Conservation (phyloP, 2,797 vertebrate genomes). For the Sparidentex hasta region DNA sequence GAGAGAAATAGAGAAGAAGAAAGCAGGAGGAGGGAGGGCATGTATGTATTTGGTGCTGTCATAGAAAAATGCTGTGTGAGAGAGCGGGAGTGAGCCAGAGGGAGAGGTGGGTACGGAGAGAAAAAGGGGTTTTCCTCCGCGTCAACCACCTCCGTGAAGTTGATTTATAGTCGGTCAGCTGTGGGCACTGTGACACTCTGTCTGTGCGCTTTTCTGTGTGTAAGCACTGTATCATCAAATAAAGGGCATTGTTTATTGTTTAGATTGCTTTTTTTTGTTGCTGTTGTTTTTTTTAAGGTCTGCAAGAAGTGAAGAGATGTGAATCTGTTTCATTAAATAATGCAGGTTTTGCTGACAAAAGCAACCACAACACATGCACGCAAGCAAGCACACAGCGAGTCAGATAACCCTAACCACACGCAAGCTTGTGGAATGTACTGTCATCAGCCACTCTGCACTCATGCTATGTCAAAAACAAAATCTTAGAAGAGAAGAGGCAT, state of each 20-base stretch:
- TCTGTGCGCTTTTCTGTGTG: slow-evolving; percentile 12
- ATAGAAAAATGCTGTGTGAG: slow-evolving; percentile 62
- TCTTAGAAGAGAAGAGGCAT: not conserved
- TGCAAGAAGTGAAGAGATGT: slow-evolving; percentile 21
- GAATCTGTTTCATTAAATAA: slow-evolving; percentile 31
- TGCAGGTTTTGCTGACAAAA: slow-evolving; percentile 42
- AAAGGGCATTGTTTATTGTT: slow-evolving; percentile 4
- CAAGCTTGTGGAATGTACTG: slow-evolving; percentile 50
- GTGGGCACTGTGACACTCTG: slow-evolving; percentile 40
- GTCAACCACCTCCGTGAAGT: slow-evolving; percentile 52
- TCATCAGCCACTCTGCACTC: slow-evolving; percentile 49
- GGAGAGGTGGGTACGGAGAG: slow-evolving; percentile 41
- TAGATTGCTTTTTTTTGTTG: not conserved
- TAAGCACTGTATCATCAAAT: slow-evolving; percentile 11
- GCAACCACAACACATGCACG: slow-evolving; percentile 5
- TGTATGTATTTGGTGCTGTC: slow-evolving; percentile 65
- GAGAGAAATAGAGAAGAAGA: slow-evolving; percentile 16
- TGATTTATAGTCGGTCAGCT: slow-evolving; percentile 70
- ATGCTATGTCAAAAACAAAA: slow-evolving; percentile 44
- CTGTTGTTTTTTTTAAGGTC: not conserved
- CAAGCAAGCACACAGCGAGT: slow-evolving; percentile 12
- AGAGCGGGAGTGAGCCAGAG: slow-evolving; percentile 46
- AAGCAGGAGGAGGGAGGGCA: slow-evolving; percentile 22
- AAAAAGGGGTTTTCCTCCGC: slow-evolving; percentile 53
- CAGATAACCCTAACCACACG: slow-evolving; percentile 20